Evolutionary conservation across 2,888 invertebrate species (phyloP), one percentile per base, ranked within the genome.

Genomic region (Quadroppia sp.): DNA sequence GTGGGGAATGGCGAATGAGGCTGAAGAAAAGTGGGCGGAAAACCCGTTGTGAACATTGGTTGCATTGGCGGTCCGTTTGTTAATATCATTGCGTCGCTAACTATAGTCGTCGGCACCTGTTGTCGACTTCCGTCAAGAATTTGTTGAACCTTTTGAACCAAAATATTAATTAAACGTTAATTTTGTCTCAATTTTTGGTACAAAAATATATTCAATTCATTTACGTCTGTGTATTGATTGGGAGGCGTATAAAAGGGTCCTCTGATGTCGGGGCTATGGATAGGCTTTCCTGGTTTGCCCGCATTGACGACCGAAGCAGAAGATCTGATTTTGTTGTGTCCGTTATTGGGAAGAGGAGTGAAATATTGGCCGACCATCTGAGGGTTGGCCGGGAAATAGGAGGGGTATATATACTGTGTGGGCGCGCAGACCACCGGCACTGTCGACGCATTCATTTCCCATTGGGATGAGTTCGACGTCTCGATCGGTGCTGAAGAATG

Each of bases 181-280:
- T 45, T 25, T 28, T 1, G 17, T 25, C 9, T 53, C 28, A 53
- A 25, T 53, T 9, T 2, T 9, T 1, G n/a, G n/a, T n/a, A n/a
- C n/a, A n/a, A n/a, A 23, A 45, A 32, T 42, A 64, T 15, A 32
- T 15, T 25, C 13, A 23, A 69, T 64, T 64, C 9, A 69, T 15
- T 42, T 69, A 69, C 69, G 1, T 69, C 69, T 69, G 40, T 25
- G 17, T 69, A 69, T 17, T 69, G 69, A 45, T 69, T 42, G 25
- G 23, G 45, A n/a, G 36, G 64, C 4, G 25, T 6, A 45, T 69
- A 69, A 11, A 69, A 69, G 6, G 69, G 69, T 1, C 45, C 6
- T 45, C 69, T 42, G 0, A 69, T 69, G 45, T 69, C 69, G 1
- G 64, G 64, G 69, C 25, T 69, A 15, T 69, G 69, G 45, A 69